phyloP scores from a whole-genome alignment of 2,888 invertebrate species.

The Sesia apiformis region DNA sequence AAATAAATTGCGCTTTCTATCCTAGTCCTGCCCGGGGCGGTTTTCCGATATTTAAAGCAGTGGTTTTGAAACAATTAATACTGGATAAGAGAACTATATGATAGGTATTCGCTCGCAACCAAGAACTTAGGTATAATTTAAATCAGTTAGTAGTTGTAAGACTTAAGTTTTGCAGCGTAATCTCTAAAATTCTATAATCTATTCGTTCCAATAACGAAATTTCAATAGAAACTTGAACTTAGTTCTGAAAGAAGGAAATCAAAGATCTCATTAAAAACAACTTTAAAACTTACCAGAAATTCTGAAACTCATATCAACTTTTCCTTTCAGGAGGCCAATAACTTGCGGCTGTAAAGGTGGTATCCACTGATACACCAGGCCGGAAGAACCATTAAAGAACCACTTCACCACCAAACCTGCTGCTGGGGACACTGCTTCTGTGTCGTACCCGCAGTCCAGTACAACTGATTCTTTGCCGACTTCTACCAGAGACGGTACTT shows the following conservation, averaged over 20 bases:
- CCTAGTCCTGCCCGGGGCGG: too few species aligned
- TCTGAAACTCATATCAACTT: constrained; percentile 53
- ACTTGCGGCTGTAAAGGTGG: constrained; percentile 60
- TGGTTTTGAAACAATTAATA: too few species aligned
- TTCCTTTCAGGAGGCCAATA: constrained; percentile 61
- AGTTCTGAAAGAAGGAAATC: too few species aligned
- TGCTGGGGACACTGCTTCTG: constrained; percentile 15
- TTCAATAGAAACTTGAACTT: too few species aligned
- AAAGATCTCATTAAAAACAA: too few species aligned
- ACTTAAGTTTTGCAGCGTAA: too few species aligned
- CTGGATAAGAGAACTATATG: neutral
- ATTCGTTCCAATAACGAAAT: too few species aligned
- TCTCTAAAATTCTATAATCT: too few species aligned
- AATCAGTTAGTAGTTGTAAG: too few species aligned
- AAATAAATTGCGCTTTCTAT: too few species aligned
- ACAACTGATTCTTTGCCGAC: constrained; percentile 39
- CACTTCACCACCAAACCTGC: constrained; percentile 63
- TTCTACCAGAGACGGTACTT: constrained; percentile 55
- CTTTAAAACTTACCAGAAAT: constrained; percentile 44
- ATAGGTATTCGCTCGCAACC: neutral
- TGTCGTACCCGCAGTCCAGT: constrained; percentile 16
- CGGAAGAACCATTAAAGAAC: constrained; percentile 64
- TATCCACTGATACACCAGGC: constrained; percentile 67
- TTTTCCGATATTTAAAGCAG: too few species aligned
- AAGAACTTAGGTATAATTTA: too few species aligned